Base-by-base conservation (phyloP, 2,797 vertebrate species). In the Cyprinella venusta region DNA sequence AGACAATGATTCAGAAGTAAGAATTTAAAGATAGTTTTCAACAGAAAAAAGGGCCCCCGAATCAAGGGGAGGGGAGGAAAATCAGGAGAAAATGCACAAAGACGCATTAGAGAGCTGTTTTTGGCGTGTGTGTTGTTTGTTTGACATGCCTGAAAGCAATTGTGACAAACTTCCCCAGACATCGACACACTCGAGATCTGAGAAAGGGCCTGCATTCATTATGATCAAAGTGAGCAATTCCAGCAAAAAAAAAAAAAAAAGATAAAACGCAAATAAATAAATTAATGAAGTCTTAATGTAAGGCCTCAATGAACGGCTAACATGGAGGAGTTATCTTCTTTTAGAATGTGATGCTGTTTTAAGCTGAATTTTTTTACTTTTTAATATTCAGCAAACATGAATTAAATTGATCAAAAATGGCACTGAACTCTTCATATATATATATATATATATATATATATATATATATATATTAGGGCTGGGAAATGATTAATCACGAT, bases 111-210 rank as follows among this genome's bases (percentile, higher is more conserved):
- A 36, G 68, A 77, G 67, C 21, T 1, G 3, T 50, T 67, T 75
- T 75, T 38, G 48, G 48, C 69, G 68, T 61, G 50, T 52, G 50
- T 79, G 59, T 63, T 76, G 69, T 61, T 86, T 59, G 69, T 61
- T 61, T 68, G 63, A 86, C 42, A 80, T 77, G 64, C 61, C 45
- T 70, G 33, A 67, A 42, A 83, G 81, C 63, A 76, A 76, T 81
- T 81, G 71, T 69, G 54, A 86, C 52, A 83, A 79, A 82, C 69
- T 67, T 75, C 26, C 75, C 24, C 69, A 82, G 54, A 83, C 64
- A 83, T 79, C 42, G 45, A 50, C 77, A 70, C 52, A 64, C 19
- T 48, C 8, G 33, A 80, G 78, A 61, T 83, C 52, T 40, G 9
- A 86, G 33, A 75, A 67, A 86, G 36, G 38, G 15, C 69, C 70